phyloP scores from a whole-genome alignment of 2,797 vertebrate species.

The Myotis daubentonii region DNA sequence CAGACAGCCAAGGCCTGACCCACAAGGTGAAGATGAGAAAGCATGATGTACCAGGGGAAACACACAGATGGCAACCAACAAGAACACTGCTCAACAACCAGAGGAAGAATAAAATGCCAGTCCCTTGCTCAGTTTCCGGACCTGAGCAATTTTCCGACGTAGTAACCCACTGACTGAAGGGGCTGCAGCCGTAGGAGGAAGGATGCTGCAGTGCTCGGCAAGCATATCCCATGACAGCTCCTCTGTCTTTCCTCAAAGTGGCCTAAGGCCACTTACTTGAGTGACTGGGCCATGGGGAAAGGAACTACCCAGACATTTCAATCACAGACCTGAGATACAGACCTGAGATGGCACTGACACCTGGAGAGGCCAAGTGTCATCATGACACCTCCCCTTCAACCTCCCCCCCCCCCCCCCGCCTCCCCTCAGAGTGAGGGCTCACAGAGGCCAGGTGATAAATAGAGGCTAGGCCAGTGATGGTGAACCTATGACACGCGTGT shows the following conservation, averaged over 20 bases:
- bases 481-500: too few relatives aligned
- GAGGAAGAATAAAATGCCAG: background rate
- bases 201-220: background rate
- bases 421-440: background rate
- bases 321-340: background rate
- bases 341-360: background rate
- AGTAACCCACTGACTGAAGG: background rate
- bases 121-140: background rate
- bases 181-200: background rate
- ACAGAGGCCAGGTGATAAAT: background rate
- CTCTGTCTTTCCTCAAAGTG: background rate
- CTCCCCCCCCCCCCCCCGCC: too few relatives aligned
- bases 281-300: background rate
- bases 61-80: background rate
- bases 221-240: background rate
- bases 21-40: background rate
- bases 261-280: background rate
- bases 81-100: background rate
- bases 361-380: background rate
- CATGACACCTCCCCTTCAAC: fast-evolving
- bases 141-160: background rate
- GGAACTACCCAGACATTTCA: background rate
- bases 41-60: background rate
- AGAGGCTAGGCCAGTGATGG: background rate
- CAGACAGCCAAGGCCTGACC: background rate